These are phyloP conservation scores for Dallia pectoralis DNA, from an alignment of 2,797 vertebrate species.

Conservation along the genomic window DNA sequence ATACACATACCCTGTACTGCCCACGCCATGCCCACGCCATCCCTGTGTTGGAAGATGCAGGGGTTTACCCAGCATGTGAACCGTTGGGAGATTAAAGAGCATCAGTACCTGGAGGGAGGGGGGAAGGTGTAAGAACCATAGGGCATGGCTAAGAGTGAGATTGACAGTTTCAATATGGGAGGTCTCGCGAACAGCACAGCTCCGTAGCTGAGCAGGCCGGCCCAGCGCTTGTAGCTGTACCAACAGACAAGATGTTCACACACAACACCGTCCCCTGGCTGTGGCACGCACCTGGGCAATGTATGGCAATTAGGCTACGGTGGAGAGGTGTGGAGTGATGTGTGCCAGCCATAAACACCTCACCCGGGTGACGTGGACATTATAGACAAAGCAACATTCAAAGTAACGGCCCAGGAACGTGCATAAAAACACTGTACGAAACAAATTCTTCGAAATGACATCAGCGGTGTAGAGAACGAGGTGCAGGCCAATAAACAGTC, in stretches of 20 bases:
- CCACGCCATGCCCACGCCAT: constrained; percentile 59
- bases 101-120: constrained; percentile 22
- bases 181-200: constrained; percentile 33
- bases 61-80: constrained; percentile 57
- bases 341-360: background rate
- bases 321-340: no score
- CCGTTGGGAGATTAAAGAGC: constrained; percentile 26
- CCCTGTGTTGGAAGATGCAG: constrained; percentile 57
- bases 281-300: no score
- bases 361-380: background rate
- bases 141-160: constrained; percentile 49
- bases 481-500: no score
- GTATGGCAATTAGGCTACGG: constrained; percentile 7
- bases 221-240: constrained; percentile 31
- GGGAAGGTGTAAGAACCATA: constrained; percentile 43
- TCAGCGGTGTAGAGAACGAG: no score
- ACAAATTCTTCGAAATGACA: no score
- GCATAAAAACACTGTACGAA: background rate
- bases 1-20: constrained; percentile 46
- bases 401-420: background rate
- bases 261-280: background rate
- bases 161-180: constrained; percentile 51
- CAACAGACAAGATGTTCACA: constrained; percentile 11
- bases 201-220: constrained; percentile 33
- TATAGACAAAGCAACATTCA: constrained; percentile 6